These are phyloP conservation scores for Choreutis nemorana DNA, from an alignment of 2,888 invertebrate genomes.

Conservation along the genomic window DNA sequence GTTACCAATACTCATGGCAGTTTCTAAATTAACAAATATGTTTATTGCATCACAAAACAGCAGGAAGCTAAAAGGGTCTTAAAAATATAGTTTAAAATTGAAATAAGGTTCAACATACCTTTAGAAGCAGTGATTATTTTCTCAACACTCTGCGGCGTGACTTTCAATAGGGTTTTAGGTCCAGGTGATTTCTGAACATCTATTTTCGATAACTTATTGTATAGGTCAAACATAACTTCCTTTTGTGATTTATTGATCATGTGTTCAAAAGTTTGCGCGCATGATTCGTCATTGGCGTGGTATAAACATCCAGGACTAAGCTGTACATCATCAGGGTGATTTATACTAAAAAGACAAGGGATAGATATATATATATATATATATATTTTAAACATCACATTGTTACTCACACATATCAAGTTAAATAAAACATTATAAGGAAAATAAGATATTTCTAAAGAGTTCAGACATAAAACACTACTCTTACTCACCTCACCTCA, in stretches of 20 bases:
- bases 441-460: no score
- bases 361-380: constrained; percentile 1
- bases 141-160: constrained; percentile 56
- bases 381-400: not conserved
- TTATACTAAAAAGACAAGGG: constrained; percentile 23
- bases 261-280: constrained; percentile 47
- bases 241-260: constrained; percentile 60
- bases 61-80: no score
- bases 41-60: no score
- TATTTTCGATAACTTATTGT: constrained; percentile 51
- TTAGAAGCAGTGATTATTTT: constrained; percentile 47
- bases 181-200: constrained; percentile 51
- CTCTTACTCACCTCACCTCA: no score
- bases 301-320: constrained; percentile 46
- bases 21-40: no score
- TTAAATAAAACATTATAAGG: not conserved
- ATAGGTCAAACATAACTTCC: constrained; percentile 58
- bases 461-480: no score
- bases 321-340: constrained; percentile 39
- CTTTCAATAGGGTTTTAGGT: constrained; percentile 42
- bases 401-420: constrained; percentile 1
- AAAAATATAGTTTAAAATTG: no score
- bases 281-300: constrained; percentile 40
- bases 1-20: no score
- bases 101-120: constrained; percentile 32